Base-by-base conservation (phyloP, 2,888 invertebrate genomes). In the Diachrysia chrysitis region DNA sequence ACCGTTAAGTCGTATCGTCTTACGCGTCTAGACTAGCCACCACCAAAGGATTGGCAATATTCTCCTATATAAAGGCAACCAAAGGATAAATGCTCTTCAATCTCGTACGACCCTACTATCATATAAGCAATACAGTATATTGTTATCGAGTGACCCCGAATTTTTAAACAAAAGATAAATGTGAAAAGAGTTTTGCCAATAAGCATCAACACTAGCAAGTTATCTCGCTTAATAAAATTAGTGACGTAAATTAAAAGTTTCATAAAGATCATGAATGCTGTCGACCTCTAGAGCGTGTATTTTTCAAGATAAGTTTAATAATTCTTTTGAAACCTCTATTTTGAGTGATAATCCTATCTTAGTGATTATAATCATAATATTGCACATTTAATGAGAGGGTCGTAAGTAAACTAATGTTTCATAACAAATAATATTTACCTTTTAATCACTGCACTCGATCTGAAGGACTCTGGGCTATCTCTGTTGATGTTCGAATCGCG, bases 351-450 rank as follows among this genome's bases (percentile, higher is more conserved):
- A 14, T 65, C 64, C n/a, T 25, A n/a, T 53, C 57, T 0, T 6
- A 17, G 14, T 25, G 1, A 23, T 58, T 57, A n/a, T n/a, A 3
- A 57, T 42, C 14, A 42, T 7, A n/a, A 46, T 12, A 19, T 58
- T 58, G 46, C 23, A 61, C 2, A 42, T 42, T 42, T 42, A 42
- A 42, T 42, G 42, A 42, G 42, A 42, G 42, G 5, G 0, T 42
- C 4, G 56, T 21, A 55, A 14, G 19, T 53, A 21, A 66, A 59
- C 64, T 48, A 46, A 46, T 53, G 48, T 57, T 69, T 66, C 65
- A 82, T 83, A 89, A 89, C 84, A 89, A 89, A 89, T 79, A 91
- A 92, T 92, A 91, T 92, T 94, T 93, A 94, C 94, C 94, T 90
- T 89, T 81, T 89, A 87, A 90, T 91, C 88, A 87, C 85, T 89